A percentile compares a stretch with the other conserved stretches of the same genome.
phyloP scores from a whole-genome alignment of 2,888 invertebrate species.

The Itoplectis maculator region DNA sequence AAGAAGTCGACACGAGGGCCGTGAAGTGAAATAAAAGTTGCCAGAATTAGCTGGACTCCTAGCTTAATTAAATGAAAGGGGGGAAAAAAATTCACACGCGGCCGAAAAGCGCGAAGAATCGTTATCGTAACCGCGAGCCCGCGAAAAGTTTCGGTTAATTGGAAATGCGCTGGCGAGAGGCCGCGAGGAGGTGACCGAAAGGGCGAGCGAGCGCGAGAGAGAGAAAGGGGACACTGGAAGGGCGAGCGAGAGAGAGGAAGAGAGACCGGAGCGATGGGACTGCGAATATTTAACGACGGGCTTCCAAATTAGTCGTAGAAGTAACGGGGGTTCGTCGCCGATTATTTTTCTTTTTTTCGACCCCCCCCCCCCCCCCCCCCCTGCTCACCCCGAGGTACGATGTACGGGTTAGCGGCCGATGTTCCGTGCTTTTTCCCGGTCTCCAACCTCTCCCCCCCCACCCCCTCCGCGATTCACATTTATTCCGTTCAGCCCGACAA shows the following conservation, averaged over 20 bases:
- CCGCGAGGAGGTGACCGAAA: neutral
- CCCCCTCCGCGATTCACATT: conserved; percentile 60
- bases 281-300: conserved; percentile 67
- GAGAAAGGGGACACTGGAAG: conserved; percentile 29
- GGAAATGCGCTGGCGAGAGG: conserved; percentile 63
- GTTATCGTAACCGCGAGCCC: conserved; percentile 56
- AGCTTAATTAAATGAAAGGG: conserved; percentile 42
- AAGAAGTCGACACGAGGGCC: neutral
- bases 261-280: conserved; percentile 24
- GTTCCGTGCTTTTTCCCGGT: conserved; percentile 35
- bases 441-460: no score
- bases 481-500: conserved; percentile 66
- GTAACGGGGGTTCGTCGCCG: conserved; percentile 63
- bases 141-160: conserved; percentile 65
- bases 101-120: conserved; percentile 36
- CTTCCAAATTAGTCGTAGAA: conserved; percentile 68
- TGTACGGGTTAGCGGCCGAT: conserved; percentile 11
- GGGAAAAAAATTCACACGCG: conserved; percentile 14
- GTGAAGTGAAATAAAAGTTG: neutral
- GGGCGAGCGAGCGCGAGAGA: conserved; percentile 10
- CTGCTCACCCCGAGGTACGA: no score
- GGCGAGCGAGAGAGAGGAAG: conserved; percentile 23
- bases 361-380: neutral
- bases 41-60: conserved; percentile 21
- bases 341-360: conserved; percentile 40